These are phyloP conservation scores for Prinia subflava DNA, from an alignment of 2,113 vertebrate species.

Conservation along the genomic window DNA sequence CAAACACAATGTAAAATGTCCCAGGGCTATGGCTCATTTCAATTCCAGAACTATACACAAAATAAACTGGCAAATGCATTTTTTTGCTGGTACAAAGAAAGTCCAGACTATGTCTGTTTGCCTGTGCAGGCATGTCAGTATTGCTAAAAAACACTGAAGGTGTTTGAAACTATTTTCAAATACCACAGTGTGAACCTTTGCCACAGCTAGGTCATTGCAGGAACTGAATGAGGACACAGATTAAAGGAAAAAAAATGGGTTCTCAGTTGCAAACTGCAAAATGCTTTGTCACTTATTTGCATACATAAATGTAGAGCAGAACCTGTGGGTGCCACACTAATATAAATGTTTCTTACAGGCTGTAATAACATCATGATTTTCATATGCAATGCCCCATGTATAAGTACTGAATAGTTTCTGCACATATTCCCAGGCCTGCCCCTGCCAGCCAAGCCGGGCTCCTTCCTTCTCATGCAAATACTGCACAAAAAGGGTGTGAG, in stretches of 20 bases:
- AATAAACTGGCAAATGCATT: neutral
- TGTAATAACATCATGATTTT: conserved; percentile 36
- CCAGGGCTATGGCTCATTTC: neutral
- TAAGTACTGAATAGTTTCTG: neutral
- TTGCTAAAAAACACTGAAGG: neutral
- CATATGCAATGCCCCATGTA: conserved; percentile 39
- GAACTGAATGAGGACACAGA: neutral
- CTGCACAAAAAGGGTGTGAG: neutral
- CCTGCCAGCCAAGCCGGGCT: neutral
- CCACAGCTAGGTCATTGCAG: neutral
- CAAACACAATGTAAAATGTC: neutral
- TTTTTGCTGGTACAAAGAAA: neutral
- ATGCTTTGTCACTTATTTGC: conserved; percentile 39
- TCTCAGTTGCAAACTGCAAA: neutral
- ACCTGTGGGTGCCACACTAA: conserved; percentile 28
- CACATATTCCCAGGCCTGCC: conserved; percentile 30
- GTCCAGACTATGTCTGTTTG: neutral
- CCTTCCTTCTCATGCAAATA: conserved; percentile 14
- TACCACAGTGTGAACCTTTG: conserved; percentile 12
- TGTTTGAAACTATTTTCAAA: conserved; percentile 49
- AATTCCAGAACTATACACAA: neutral
- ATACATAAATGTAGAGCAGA: conserved; percentile 18
- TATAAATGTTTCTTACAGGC: conserved; percentile 11
- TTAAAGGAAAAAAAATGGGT: neutral
- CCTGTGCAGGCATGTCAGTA: conserved; percentile 8